Percentiles rank a stretch among this genome's conserved stretches.
phyloP scores from a whole-genome alignment of 1,140 invertebrate genomes.

The Chymomyza costata region DNA sequence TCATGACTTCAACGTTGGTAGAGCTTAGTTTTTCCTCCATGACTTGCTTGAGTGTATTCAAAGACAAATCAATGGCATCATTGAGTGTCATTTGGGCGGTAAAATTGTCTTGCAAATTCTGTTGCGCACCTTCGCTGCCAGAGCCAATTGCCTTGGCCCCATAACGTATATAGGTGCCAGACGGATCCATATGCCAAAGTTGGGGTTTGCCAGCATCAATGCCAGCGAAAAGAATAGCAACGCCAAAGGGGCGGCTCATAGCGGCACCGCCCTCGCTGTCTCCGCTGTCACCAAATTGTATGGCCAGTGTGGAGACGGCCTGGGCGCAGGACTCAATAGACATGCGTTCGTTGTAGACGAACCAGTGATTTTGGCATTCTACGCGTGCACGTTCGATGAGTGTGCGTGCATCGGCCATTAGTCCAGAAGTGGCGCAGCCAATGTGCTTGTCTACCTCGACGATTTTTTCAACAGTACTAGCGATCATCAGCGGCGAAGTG shows the following conservation, averaged over 20 bases:
- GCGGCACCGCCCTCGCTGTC: conserved; percentile 94
- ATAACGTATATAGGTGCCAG: conserved; percentile 97
- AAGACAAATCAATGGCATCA: conserved; percentile 92
- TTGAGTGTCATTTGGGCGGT: conserved; percentile 92
- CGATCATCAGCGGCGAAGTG: conserved; percentile 96
- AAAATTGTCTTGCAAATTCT: conserved; percentile 89
- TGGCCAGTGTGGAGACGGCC: conserved; percentile 97
- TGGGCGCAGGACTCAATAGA: conserved; percentile 97
- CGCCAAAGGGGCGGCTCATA: conserved; percentile 99
- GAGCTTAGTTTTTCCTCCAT: conserved; percentile 99
- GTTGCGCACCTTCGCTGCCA: conserved; percentile 98
- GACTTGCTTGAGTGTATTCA: conserved; percentile 98
- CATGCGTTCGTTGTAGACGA: conserved; percentile 97
- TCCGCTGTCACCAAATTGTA: conserved; percentile 98
- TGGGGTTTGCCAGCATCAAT: conserved; percentile 91
- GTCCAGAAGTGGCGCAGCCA: conserved; percentile 97
- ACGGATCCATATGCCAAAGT: conserved; percentile 98
- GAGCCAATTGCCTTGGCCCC: conserved; percentile 99
- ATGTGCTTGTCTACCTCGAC: conserved; percentile 97
- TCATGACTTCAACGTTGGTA: conserved; percentile 98
- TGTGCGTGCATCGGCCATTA: conserved; percentile 98
- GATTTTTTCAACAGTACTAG: conserved; percentile 98
- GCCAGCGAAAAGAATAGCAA: conserved; percentile 93
- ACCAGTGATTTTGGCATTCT: conserved; percentile 98
- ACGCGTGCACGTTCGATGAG: conserved; percentile 95